phyloP scores from a whole-genome alignment of 1,140 invertebrate species.

The Bombus confusus region DNA sequence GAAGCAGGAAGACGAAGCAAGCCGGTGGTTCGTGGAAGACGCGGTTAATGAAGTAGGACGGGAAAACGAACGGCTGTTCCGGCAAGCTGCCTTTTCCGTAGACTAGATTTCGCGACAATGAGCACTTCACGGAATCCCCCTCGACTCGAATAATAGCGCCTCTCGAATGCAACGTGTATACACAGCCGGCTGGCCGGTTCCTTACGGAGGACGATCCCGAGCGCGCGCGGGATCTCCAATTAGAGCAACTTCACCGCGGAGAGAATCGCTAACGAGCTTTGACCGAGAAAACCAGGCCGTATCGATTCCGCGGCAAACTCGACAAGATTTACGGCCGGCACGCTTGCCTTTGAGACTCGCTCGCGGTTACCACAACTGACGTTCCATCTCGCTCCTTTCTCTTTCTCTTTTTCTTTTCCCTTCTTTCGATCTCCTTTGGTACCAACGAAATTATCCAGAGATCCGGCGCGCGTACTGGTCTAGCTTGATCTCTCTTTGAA shows the following conservation, averaged over 20 bases:
- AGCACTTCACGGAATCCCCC: conserved; percentile 18
- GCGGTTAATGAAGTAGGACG: conserved; percentile 52
- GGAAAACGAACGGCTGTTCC: conserved; percentile 49
- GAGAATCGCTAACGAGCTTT: conserved; percentile 66
- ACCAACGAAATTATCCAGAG: background rate
- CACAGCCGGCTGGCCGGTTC: conserved; percentile 15
- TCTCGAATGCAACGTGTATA: conserved; percentile 43
- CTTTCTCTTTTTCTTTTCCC: background rate
- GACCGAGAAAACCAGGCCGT: conserved; percentile 59
- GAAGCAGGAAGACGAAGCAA: background rate
- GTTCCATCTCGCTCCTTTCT: background rate
- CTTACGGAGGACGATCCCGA: conserved; percentile 47
- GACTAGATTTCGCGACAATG: conserved; percentile 52
- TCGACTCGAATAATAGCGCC: conserved; percentile 56
- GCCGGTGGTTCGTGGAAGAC: background rate
- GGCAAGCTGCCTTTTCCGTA: conserved; percentile 13
- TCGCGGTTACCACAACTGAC: background rate
- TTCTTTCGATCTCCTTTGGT: background rate
- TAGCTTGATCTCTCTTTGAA: no score
- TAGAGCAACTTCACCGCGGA: conserved; percentile 59
- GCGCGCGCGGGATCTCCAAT: conserved; percentile 59
- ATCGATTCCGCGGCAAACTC: conserved; percentile 58
- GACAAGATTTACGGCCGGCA: conserved; percentile 52
- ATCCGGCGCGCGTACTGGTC: background rate
- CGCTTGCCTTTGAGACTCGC: conserved; percentile 27